phyloP scores from a whole-genome alignment of 2,113 vertebrate species.

The Serilophus lunatus region DNA sequence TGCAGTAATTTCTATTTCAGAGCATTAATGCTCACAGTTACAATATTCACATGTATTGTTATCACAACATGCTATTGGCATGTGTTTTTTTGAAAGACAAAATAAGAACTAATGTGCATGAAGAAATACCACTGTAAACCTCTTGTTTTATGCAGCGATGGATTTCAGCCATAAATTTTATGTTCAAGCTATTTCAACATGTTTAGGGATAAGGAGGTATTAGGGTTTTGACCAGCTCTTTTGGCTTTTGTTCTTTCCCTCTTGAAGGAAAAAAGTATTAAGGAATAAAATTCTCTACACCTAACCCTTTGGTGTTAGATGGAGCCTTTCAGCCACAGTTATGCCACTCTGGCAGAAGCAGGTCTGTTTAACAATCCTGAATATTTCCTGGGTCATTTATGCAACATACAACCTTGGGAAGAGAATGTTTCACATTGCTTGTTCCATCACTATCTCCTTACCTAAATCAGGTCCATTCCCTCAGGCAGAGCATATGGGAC shows the following conservation, averaged over 20 bases:
- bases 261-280: not conserved
- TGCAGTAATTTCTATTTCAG: slow-evolving; percentile 43
- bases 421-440: not conserved
- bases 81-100: slow-evolving; percentile 15
- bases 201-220: not conserved
- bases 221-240: not conserved
- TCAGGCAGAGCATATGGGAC: not conserved
- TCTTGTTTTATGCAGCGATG: not conserved
- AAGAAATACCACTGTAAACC: not conserved
- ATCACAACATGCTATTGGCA: not conserved
- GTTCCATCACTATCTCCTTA: not conserved
- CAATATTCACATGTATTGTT: not conserved
- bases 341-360: not conserved
- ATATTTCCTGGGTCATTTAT: not conserved
- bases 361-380: not conserved
- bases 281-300: not conserved
- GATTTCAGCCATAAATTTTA: not conserved
- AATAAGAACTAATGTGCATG: not conserved
- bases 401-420: not conserved
- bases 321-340: not conserved
- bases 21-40: slow-evolving; percentile 26
- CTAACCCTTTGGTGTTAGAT: not conserved
- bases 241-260: not conserved
- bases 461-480: not conserved
- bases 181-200: not conserved